Conservation (phyloP, 2,113 vertebrate species). For the Cettia cetti region DNA sequence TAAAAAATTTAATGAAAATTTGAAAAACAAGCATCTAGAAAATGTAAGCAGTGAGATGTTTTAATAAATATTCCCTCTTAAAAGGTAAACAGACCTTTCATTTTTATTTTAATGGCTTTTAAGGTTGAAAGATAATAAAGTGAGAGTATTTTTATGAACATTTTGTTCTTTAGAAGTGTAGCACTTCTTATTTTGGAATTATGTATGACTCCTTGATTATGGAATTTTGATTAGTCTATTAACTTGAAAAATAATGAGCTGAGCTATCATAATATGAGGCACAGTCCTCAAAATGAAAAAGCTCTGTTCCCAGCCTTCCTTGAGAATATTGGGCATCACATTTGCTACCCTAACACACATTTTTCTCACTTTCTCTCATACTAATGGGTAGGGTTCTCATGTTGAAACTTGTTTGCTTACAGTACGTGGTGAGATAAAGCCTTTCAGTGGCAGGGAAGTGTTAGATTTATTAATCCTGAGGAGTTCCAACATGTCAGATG, state of each 20-base stretch:
- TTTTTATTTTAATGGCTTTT: not conserved
- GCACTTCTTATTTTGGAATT: not conserved
- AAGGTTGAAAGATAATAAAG: not conserved
- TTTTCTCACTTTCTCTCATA: not conserved
- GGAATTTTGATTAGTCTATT: not conserved
- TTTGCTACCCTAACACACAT: not conserved
- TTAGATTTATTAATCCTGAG: not conserved
- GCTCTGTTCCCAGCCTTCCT: not conserved
- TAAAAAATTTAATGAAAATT: not conserved
- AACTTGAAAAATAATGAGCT: not conserved
- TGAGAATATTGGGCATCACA: not conserved
- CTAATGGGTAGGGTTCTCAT: not conserved
- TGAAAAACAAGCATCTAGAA: not conserved
- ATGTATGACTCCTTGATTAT: not conserved
- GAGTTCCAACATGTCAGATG: not conserved
- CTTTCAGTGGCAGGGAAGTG: not conserved
- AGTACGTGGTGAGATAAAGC: not conserved
- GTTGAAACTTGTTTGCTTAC: not conserved
- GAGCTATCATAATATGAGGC: not conserved
- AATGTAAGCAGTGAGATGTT: not conserved
- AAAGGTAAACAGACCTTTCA: not conserved
- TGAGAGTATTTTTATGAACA: not conserved
- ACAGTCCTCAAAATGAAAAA: not conserved
- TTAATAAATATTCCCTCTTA: not conserved
- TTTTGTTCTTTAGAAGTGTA: not conserved